Evolutionary conservation across 35 echinoderm and acorn worm genomes (phyloP).

Genomic region (Stichopus chloronotus): DNA sequence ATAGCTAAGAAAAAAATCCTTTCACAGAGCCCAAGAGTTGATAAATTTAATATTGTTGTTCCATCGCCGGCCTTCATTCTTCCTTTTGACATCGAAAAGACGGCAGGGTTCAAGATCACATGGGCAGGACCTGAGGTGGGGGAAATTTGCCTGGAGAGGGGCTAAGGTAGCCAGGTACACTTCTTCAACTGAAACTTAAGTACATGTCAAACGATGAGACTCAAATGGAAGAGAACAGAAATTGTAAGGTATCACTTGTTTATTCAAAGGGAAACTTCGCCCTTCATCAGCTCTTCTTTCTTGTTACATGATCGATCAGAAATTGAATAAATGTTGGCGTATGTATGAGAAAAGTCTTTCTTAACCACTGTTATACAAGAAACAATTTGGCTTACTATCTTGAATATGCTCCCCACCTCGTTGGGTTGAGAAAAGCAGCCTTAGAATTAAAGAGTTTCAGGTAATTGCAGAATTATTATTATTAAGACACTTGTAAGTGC

Average conservation of each 20-base stretch:
- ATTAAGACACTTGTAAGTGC: too few relatives aligned
- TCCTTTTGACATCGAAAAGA: not conserved
- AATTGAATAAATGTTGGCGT: not conserved
- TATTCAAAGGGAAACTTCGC: not conserved
- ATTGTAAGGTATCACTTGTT: not conserved
- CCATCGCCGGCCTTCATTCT: not conserved
- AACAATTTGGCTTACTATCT: not conserved
- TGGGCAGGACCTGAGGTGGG: not conserved
- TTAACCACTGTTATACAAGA: not conserved
- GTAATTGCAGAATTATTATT: not conserved
- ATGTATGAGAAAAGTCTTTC: too few relatives aligned
- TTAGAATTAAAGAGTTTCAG: not conserved
- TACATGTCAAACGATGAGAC: too few relatives aligned
- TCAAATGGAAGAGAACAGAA: not conserved
- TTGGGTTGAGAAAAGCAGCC: not conserved
- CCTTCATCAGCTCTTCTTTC: constrained; percentile 15
- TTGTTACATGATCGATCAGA: constrained; percentile 16
- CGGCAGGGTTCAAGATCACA: not conserved
- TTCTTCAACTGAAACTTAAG: too few relatives aligned
- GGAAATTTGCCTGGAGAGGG: not conserved
- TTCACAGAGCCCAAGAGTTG: not conserved
- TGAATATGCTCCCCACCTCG: too few relatives aligned
- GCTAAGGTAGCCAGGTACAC: too few relatives aligned
- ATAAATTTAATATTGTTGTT: too few relatives aligned
- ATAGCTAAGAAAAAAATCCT: not conserved